Percentiles rank a stretch among this genome's conserved stretches.
Conservation (phyloP, 2,888 invertebrate genomes). For the Orchesella flavescens region DNA sequence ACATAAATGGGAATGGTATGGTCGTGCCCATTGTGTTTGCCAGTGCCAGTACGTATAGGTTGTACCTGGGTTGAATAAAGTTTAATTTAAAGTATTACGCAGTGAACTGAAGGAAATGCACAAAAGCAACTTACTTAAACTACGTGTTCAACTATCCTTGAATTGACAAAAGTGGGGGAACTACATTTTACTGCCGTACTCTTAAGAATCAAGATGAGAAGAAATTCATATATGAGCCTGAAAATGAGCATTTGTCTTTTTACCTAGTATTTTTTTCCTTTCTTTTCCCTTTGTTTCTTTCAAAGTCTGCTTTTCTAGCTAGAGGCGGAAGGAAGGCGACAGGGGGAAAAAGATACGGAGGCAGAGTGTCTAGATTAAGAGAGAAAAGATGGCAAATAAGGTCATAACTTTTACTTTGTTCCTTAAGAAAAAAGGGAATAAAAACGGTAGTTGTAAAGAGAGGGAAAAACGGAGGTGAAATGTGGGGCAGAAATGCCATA, state of each 20-base stretch:
- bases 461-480: background rate
- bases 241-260: background rate
- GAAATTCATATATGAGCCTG: background rate
- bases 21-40: too few relatives aligned
- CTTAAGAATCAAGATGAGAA: background rate
- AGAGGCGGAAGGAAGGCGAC: background rate
- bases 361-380: too few relatives aligned
- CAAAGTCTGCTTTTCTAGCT: background rate
- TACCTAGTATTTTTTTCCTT: background rate
- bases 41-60: too few relatives aligned
- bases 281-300: background rate
- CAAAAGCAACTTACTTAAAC: too few relatives aligned
- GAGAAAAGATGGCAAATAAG: background rate
- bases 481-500: background rate
- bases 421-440: background rate
- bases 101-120: too few relatives aligned
- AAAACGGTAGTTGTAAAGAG: background rate
- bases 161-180: conserved; percentile 8
- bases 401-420: background rate
- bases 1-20: too few relatives aligned
- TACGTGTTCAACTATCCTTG: conserved; percentile 1
- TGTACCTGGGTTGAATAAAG: too few relatives aligned
- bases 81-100: too few relatives aligned
- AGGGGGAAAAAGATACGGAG: too few relatives aligned
- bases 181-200: background rate